A percentile compares a stretch with the other conserved stretches of the same genome.
phyloP scores from a whole-genome alignment of 2,113 vertebrate genomes.

The Halichoerus grypus region DNA sequence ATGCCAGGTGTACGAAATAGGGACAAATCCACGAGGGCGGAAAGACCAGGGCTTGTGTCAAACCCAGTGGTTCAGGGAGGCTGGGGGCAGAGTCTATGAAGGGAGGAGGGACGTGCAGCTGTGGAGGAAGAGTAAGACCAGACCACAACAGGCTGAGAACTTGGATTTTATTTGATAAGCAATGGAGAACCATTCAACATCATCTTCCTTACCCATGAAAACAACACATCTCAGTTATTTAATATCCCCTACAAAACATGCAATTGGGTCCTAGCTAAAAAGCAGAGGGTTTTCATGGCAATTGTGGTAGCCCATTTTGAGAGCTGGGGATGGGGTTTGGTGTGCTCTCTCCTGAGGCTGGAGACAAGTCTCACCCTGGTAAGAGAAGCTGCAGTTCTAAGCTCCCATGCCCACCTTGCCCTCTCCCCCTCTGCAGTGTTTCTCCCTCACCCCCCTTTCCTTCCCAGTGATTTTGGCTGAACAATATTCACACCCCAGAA shows the following conservation, averaged over 20 bases:
- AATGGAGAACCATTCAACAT: not conserved
- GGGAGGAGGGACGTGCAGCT: not conserved
- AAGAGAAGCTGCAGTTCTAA: not conserved
- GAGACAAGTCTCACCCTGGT: not conserved
- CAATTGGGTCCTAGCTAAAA: not conserved
- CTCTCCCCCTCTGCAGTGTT: not conserved
- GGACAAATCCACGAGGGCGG: not conserved
- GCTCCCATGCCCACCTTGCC: too few species aligned
- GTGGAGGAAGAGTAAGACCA: not conserved
- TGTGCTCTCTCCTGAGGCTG: not conserved
- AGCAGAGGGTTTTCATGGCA: not conserved
- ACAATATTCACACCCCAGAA: not conserved
- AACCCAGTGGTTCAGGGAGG: not conserved
- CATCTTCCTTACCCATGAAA: not conserved
- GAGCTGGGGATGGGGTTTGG: not conserved
- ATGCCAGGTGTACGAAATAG: not conserved
- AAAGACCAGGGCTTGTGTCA: not conserved
- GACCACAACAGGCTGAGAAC: not conserved
- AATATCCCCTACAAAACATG: not conserved
- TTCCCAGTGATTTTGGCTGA: not conserved
- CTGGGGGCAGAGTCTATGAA: not conserved
- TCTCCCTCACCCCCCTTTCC: not conserved
- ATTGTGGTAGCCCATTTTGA: not conserved
- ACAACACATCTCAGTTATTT: not conserved
- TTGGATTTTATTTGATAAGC: not conserved